These are phyloP conservation scores for Tragelaphus scriptus DNA, from an alignment of 2,113 vertebrate genomes.

Conservation along the genomic window DNA sequence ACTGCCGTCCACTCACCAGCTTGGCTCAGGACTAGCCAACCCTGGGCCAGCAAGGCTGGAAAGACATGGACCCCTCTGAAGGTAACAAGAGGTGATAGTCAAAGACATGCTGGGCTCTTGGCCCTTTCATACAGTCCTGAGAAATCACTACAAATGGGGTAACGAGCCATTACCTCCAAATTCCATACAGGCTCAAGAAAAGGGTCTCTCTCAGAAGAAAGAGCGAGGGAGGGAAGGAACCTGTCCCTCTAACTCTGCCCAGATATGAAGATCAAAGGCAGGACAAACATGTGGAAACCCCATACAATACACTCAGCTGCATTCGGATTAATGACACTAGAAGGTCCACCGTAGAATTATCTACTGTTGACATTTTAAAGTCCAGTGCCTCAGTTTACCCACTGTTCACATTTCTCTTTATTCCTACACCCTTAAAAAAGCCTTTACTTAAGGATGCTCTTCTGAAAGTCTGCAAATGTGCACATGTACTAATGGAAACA, in stretches of 20 bases:
- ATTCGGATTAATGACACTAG: background rate
- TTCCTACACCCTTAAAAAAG: background rate
- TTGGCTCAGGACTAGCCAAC: background rate
- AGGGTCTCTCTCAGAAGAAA: background rate
- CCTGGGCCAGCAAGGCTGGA: background rate
- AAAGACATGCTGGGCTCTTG: background rate
- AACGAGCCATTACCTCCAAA: background rate
- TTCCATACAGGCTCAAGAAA: background rate
- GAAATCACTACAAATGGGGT: background rate
- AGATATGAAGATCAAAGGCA: background rate
- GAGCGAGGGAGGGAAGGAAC: background rate
- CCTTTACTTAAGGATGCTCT: background rate
- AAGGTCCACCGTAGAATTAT: background rate
- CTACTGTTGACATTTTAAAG: background rate
- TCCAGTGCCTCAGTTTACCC: background rate
- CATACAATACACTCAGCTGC: background rate
- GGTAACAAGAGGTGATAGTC: background rate
- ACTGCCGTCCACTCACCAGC: background rate
- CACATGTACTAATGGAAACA: background rate
- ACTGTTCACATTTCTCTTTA: background rate
- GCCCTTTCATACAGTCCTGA: background rate
- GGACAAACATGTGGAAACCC: background rate
- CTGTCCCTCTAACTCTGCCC: background rate
- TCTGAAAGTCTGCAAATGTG: background rate
- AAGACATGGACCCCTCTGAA: background rate